Conservation (phyloP, 2,888 invertebrate genomes). For the Stenodema calcarata region DNA sequence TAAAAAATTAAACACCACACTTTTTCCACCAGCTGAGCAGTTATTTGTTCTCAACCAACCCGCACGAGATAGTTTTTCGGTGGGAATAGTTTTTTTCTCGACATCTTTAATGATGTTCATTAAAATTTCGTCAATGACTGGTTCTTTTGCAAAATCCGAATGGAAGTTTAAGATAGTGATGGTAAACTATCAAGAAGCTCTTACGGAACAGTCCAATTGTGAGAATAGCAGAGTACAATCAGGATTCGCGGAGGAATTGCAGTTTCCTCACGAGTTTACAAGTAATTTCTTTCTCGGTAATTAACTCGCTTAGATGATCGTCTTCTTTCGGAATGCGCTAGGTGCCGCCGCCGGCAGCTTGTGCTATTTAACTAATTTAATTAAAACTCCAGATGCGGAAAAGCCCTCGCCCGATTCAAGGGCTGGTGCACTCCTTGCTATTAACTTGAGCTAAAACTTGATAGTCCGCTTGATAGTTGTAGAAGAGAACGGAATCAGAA, state of each 20-base stretch:
- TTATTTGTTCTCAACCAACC: too few species aligned
- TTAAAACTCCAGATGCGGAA: background rate
- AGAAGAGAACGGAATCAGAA: background rate
- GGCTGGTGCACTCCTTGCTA: background rate
- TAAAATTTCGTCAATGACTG: too few species aligned
- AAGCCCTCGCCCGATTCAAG: background rate
- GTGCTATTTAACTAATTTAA: background rate
- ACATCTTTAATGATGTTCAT: too few species aligned
- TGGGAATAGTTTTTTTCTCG: too few species aligned
- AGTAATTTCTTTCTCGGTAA: background rate
- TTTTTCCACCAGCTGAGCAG: too few species aligned
- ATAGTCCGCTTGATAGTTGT: background rate
- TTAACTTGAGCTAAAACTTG: background rate
- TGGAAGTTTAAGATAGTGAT: too few species aligned
- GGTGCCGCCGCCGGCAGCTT: background rate
- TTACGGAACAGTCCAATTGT: too few species aligned
- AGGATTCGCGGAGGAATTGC: background rate
- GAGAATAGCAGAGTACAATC: background rate
- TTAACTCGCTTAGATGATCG: background rate
- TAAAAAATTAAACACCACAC: too few species aligned
- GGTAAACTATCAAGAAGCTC: too few species aligned
- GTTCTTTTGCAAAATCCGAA: too few species aligned
- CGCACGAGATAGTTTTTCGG: too few species aligned
- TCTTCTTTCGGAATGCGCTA: background rate
- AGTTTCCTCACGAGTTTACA: background rate